These are phyloP conservation scores for Cantharis nigra DNA, from an alignment of 2,888 invertebrate species.

Conservation along the genomic window DNA sequence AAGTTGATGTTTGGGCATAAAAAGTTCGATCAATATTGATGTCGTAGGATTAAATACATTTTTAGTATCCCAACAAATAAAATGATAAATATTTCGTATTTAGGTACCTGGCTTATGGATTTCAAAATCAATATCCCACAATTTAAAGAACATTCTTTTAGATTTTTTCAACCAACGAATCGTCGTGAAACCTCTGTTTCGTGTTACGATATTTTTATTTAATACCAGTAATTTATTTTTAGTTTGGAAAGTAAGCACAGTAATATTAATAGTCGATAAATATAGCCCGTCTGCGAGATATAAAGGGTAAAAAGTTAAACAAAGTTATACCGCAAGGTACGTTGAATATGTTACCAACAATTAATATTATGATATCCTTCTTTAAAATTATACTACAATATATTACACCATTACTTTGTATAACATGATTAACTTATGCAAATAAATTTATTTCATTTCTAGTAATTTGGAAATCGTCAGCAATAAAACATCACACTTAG, in stretches of 20 bases:
- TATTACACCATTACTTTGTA: neutral
- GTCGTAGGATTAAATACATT: conserved; percentile 12
- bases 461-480: neutral
- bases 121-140: neutral
- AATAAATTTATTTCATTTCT: neutral
- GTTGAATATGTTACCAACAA: neutral
- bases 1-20: conserved; percentile 7
- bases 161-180: too few relatives aligned
- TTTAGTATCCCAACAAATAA: conserved; percentile 9
- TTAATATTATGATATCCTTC: neutral
- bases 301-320: neutral
- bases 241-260: neutral
- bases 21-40: conserved; percentile 6
- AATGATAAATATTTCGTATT: neutral
- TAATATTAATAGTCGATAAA: neutral
- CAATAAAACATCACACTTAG: neutral
- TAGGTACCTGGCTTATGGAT: neutral
- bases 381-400: neutral
- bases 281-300: neutral
- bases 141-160: neutral
- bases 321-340: neutral
- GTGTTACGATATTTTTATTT: neutral
- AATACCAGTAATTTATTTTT: neutral
- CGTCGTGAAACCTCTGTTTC: neutral
- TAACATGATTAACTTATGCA: neutral